These are phyloP conservation scores for Eutolmus rufibarbis DNA, from an alignment of 2,888 invertebrate species.

Conservation along the genomic window DNA sequence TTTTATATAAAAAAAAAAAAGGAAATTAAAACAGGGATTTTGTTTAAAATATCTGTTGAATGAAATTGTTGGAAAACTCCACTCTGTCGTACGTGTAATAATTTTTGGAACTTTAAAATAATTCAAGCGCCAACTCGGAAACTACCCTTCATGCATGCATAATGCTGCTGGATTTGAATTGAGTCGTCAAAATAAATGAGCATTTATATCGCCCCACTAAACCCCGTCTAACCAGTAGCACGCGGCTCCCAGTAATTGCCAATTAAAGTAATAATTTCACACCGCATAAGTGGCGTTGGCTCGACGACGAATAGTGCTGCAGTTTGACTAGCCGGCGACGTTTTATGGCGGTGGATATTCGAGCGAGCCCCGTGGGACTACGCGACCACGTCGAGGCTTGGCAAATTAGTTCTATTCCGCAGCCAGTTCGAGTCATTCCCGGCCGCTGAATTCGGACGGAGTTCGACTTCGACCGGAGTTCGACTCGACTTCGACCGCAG, in stretches of 20 bases:
- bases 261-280: constrained; percentile 38
- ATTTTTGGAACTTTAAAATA: not conserved
- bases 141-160: not conserved
- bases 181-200: not conserved
- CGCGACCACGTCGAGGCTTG: not conserved
- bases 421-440: not conserved
- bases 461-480: not conserved
- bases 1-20: too few species aligned
- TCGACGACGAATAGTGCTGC: not conserved
- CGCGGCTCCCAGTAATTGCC: not conserved
- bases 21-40: not conserved
- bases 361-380: not conserved
- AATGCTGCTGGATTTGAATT: not conserved
- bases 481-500: too few species aligned
- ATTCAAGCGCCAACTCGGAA: not conserved
- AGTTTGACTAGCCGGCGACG: not conserved
- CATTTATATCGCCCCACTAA: not conserved
- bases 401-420: constrained; percentile 18
- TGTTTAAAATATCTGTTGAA: not conserved
- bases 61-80: not conserved
- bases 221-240: not conserved
- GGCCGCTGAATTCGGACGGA: not conserved
- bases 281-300: constrained; percentile 3
- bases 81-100: not conserved
- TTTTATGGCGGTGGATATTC: not conserved